A percentile compares a stretch with the other conserved stretches of the same genome.
Conservation (phyloP, 2,888 invertebrate genomes). For the Patella caerulea region DNA sequence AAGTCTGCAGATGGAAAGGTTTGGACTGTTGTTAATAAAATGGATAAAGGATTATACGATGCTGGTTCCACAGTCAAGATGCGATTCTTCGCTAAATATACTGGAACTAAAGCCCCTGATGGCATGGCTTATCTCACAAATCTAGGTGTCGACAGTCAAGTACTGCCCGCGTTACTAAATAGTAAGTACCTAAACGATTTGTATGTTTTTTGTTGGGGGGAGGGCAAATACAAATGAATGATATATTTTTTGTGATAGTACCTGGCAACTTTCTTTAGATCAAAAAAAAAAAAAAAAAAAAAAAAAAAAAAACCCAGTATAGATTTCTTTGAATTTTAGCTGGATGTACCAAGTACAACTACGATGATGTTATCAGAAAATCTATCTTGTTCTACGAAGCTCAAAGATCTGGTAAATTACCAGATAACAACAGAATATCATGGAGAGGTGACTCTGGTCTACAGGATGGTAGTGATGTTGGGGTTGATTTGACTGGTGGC, state of each 20-base stretch:
- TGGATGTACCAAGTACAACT: constrained; percentile 46
- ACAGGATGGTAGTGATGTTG: constrained; percentile 56
- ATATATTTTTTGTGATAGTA: too few species aligned
- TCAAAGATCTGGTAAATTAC: constrained; percentile 66
- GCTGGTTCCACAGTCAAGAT: constrained; percentile 20
- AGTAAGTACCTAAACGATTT: constrained; percentile 21
- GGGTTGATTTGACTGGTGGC: constrained; percentile 66
- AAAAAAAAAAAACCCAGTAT: background rate
- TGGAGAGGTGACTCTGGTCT: constrained; percentile 67
- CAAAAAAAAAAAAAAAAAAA: background rate
- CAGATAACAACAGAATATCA: constrained; percentile 58
- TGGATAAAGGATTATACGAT: constrained; percentile 24
- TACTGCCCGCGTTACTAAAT: constrained; percentile 21
- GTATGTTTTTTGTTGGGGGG: too few species aligned
- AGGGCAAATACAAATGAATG: too few species aligned
- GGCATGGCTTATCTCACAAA: constrained; percentile 26
- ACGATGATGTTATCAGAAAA: constrained; percentile 56
- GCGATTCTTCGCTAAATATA: constrained; percentile 31
- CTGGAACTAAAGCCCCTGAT: background rate
- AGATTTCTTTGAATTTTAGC: background rate
- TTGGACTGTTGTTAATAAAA: constrained; percentile 33
- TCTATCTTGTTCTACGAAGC: constrained; percentile 68
- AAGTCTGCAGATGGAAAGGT: constrained; percentile 19
- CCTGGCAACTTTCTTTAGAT: too few species aligned
- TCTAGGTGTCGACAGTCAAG: constrained; percentile 30